These are phyloP conservation scores for Marcusenius ussheri DNA, from an alignment of 2,113 vertebrate species.

Conservation along the genomic window DNA sequence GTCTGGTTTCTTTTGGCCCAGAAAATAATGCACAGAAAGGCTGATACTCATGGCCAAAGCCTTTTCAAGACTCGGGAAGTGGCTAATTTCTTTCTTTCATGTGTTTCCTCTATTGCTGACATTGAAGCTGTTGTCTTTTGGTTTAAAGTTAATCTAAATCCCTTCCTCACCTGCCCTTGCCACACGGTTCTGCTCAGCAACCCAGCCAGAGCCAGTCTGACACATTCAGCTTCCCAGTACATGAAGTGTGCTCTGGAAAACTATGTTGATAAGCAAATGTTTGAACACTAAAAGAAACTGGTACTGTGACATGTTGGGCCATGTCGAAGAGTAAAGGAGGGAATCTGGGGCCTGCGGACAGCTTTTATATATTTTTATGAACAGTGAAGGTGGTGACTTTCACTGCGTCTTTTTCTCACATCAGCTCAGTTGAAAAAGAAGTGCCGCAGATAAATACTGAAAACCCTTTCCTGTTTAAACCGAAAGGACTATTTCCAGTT, in stretches of 20 bases:
- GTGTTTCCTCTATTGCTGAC: neutral
- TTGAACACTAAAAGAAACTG: neutral
- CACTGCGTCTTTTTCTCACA: neutral
- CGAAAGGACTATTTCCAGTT: neutral
- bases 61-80: neutral
- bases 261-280: neutral
- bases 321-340: neutral
- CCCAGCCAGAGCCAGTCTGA: neutral
- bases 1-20: neutral
- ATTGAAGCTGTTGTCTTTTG: neutral
- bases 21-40: neutral
- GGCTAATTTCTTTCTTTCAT: neutral
- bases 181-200: neutral
- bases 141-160: neutral
- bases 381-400: neutral
- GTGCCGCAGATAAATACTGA: neutral
- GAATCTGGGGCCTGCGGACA: neutral
- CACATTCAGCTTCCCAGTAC: neutral
- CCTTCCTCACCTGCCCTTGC: neutral
- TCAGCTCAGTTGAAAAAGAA: neutral
- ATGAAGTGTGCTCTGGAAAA: neutral
- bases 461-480: neutral
- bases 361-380: neutral
- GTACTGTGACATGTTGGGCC: neutral
- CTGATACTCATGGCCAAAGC: neutral